phyloP scores from a whole-genome alignment of 2,888 invertebrate genomes.

The Tetramorium bicarinatum region DNA sequence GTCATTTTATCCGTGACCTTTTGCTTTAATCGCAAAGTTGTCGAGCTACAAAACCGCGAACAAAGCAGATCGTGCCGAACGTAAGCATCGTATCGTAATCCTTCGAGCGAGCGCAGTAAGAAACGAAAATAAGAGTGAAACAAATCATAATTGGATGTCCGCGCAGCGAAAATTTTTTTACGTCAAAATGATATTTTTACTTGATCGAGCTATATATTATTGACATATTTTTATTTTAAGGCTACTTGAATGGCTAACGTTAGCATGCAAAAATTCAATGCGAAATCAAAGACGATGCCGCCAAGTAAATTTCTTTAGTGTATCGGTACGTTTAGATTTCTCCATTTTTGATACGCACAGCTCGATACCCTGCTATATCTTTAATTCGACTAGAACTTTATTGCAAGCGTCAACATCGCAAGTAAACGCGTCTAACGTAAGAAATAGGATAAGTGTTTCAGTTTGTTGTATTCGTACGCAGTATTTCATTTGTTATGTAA shows the following conservation, averaged over 20 bases:
- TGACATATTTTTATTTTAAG: neutral
- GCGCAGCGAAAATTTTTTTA: neutral
- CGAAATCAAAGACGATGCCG: neutral
- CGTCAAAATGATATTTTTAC: neutral
- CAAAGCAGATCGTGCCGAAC: slow-evolving; percentile 3
- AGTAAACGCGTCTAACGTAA: slow-evolving; percentile 9
- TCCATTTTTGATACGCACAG: neutral
- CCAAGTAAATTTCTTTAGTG: neutral
- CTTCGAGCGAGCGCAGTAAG: neutral
- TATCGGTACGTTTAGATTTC: neutral
- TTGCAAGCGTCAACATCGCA: neutral
- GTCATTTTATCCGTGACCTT: slow-evolving; percentile 37
- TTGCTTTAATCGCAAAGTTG: slow-evolving; percentile 37
- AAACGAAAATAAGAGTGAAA: neutral
- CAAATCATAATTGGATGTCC: neutral
- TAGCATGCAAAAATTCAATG: neutral
- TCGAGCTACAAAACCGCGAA: slow-evolving; percentile 35
- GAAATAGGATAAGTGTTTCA: slow-evolving; percentile 32
- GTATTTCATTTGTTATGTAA: slow-evolving; percentile 82
- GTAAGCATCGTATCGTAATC: slow-evolving; percentile 1
- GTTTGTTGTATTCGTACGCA: slow-evolving; percentile 81
- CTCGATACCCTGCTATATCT: neutral
- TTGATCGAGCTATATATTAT: too few species aligned
- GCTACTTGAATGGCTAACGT: neutral
- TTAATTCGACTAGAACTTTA: neutral